Evolutionary conservation across 2,888 invertebrate genomes (phyloP).

Genomic region (Thymelicus acteon): DNA sequence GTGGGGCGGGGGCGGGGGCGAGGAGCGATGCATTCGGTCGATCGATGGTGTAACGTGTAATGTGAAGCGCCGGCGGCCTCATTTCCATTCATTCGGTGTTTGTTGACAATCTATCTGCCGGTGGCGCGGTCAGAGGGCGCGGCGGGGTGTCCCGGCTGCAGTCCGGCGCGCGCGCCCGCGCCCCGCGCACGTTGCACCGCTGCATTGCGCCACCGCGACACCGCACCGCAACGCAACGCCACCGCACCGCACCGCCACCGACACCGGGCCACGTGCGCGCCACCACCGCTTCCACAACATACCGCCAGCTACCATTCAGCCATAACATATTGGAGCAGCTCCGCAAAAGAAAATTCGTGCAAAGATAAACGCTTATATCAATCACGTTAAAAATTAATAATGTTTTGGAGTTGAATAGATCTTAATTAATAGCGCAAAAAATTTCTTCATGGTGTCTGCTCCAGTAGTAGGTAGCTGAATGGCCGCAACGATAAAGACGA

Average conservation of each 20-base stretch:
- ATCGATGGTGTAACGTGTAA: constrained; percentile 46
- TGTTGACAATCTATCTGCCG: constrained; percentile 71
- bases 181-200: constrained; percentile 57
- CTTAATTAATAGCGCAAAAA: not conserved
- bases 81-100: constrained; percentile 77
- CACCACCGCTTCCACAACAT: constrained; percentile 38
- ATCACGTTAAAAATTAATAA: not conserved
- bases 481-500: constrained; percentile 45
- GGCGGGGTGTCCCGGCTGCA: constrained; percentile 59
- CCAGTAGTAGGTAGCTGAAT: not conserved
- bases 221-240: not conserved
- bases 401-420: not conserved
- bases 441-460: not conserved
- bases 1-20: constrained; percentile 43
- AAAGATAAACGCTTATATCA: too few relatives aligned
- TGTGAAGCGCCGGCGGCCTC: constrained; percentile 59
- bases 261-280: not conserved
- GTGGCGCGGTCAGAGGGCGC: constrained; percentile 65
- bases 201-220: constrained; percentile 42
- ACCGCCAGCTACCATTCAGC: not conserved
- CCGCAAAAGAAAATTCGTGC: too few relatives aligned
- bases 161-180: constrained; percentile 66
- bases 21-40: constrained; percentile 48
- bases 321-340: too few relatives aligned
- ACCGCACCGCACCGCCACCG: constrained; percentile 38